Percentiles rank a stretch among this genome's conserved stretches.
Conservation (phyloP, 1,140 invertebrate species). For the Druon quercuslanigerum region DNA sequence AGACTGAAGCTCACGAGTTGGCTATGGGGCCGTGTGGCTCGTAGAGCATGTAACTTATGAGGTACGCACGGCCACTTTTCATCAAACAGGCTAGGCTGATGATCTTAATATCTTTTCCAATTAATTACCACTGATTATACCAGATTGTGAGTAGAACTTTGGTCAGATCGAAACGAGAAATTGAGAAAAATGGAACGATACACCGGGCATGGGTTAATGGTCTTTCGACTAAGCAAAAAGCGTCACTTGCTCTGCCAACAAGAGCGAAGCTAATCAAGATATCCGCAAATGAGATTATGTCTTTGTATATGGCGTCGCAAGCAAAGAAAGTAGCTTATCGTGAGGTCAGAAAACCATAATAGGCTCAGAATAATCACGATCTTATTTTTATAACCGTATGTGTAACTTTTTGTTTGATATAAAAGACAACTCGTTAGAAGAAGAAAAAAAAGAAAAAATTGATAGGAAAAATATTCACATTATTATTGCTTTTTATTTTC, state of each 20-base stretch:
- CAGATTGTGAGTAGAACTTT: conserved; percentile 31
- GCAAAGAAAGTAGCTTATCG: conserved; percentile 8
- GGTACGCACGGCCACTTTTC: conserved; percentile 52
- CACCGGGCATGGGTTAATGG: conserved; percentile 45
- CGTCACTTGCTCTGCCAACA: not conserved
- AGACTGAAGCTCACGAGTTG: conserved; percentile 51
- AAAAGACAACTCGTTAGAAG: not conserved
- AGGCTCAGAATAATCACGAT: conserved; percentile 8
- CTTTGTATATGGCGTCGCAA: not conserved
- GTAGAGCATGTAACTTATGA: conserved; percentile 53
- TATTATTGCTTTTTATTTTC: too few relatives aligned
- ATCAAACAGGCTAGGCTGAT: conserved; percentile 53
- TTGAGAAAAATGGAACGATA: conserved; percentile 50
- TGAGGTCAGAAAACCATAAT: conserved; percentile 4
- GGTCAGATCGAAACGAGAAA: conserved; percentile 33
- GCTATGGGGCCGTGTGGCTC: conserved; percentile 47
- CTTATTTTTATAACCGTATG: not conserved
- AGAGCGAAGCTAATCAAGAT: conserved; percentile 27
- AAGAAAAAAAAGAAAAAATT: too few relatives aligned
- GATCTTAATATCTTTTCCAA: conserved; percentile 60
- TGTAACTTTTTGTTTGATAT: not conserved
- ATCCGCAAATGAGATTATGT: conserved; percentile 22
- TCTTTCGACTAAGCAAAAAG: conserved; percentile 35
- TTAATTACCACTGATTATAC: conserved; percentile 42
- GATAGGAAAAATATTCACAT: too few relatives aligned